Evolutionary conservation across 2,888 invertebrate species (phyloP), one percentile per base, ranked within the genome.

Genomic region (Tineola bisselliella): DNA sequence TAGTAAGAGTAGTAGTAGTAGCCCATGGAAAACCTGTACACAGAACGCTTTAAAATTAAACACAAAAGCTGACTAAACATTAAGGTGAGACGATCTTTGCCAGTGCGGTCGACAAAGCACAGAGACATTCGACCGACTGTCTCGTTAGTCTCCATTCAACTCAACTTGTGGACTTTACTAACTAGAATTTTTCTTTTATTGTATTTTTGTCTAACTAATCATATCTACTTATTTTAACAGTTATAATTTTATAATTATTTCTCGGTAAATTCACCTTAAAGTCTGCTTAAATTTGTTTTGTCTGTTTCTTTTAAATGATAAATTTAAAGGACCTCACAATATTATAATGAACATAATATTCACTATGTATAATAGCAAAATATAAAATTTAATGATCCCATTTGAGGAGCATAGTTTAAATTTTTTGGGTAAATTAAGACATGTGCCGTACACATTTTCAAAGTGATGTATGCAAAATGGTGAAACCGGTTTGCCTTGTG

Each of bases 71-170:
- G 64, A 62, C 67, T 67, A 68, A 70, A 70, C 68, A 67, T 66
- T 66, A 66, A 66, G 68, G 68, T 64, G 64, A 64, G 67, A 69
- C 31, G 33, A 68, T 64, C 63, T 67, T 67, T 67, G 70, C 67
- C 68, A 63, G 64, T 63, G 65, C 65, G 66, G 64, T 66, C 63
- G 66, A 68, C 72, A 71, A 73, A 74, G 73, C 70, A 68, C 67
- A 65, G 66, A 65, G 69, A 70, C 71, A 66, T 70, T 67, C 68
- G 69, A 70, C 65, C 69, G 68, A 68, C 70, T 68, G 69, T 71
- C 79, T 81, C 79, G 79, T 81, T 81, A 81, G 75, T 63, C 69
- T 72, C 73, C 13, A 81, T 81, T 79, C 76, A 80, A 66, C 65
- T 65, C 64, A 66, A 67, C 66, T 67, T 66, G 69, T 65, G 65